phyloP scores from a whole-genome alignment of 2,797 vertebrate species.

The Squalus acanthias region DNA sequence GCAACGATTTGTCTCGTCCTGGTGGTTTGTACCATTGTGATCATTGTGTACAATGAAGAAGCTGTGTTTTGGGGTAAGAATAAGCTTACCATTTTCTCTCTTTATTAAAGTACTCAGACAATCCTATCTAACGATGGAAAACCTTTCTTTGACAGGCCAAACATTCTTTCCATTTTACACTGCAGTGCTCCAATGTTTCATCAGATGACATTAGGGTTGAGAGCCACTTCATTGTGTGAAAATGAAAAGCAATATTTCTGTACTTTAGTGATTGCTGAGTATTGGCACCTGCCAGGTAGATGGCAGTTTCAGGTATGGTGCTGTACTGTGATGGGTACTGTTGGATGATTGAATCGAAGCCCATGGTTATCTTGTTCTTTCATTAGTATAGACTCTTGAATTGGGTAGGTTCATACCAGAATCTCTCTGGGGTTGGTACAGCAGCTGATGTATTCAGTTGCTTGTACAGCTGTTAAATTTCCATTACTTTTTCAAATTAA shows the following conservation, averaged over 20 bases:
- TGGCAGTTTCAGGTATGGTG: background rate
- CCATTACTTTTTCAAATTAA: background rate
- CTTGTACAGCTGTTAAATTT: background rate
- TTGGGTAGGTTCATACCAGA: background rate
- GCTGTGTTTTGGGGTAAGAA: slow-evolving; percentile 19
- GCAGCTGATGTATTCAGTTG: background rate
- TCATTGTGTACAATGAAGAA: background rate
- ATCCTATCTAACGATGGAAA: background rate
- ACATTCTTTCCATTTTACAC: too few species aligned
- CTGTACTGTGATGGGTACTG: background rate
- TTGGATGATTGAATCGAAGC: background rate
- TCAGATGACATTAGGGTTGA: background rate
- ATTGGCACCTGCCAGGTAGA: background rate
- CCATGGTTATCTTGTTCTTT: background rate
- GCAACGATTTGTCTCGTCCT: background rate
- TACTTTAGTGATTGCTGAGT: background rate
- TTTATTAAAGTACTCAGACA: background rate
- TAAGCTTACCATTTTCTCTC: background rate
- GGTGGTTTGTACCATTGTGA: background rate
- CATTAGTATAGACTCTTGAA: background rate
- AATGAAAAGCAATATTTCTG: background rate
- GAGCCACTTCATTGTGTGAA: background rate
- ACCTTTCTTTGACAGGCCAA: too few species aligned
- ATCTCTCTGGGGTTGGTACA: background rate
- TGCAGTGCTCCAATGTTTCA: too few species aligned